Evolutionary conservation across 1,140 invertebrate genomes (phyloP).

Genomic region (Bombus difficillimus): DNA sequence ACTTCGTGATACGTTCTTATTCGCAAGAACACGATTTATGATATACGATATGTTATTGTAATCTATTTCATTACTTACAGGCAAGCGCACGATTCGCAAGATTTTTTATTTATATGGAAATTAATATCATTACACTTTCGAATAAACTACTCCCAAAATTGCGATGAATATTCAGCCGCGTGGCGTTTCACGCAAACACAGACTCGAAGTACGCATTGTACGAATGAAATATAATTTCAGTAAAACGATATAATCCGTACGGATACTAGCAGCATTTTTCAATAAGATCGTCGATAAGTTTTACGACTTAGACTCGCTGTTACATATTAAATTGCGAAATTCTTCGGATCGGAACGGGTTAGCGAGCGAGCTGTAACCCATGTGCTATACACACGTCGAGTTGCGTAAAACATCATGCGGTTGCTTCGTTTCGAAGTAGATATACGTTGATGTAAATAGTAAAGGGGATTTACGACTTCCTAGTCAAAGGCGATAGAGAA

Average conservation of each 20-base stretch:
- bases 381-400: neutral
- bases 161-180: too few relatives aligned
- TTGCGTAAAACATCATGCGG: conserved; percentile 37
- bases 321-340: neutral
- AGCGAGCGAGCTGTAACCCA: neutral
- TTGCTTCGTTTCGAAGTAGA: conserved; percentile 21
- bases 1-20: too few relatives aligned
- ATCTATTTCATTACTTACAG: too few relatives aligned
- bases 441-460: conserved; percentile 45
- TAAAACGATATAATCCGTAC: too few relatives aligned
- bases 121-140: neutral
- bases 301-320: too few relatives aligned
- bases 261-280: too few relatives aligned
- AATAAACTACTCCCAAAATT: too few relatives aligned
- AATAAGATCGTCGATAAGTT: too few relatives aligned
- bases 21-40: neutral
- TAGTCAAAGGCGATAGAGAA: conserved; percentile 60
- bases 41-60: neutral
- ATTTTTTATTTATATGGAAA: neutral
- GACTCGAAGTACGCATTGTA: too few relatives aligned
- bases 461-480: conserved; percentile 67
- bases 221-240: too few relatives aligned
- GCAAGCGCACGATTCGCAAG: too few relatives aligned
- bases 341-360: neutral
- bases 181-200: too few relatives aligned